Evolutionary conservation across 2,113 vertebrate genomes (phyloP).

Genomic region (Reinhardtius hippoglossoides): DNA sequence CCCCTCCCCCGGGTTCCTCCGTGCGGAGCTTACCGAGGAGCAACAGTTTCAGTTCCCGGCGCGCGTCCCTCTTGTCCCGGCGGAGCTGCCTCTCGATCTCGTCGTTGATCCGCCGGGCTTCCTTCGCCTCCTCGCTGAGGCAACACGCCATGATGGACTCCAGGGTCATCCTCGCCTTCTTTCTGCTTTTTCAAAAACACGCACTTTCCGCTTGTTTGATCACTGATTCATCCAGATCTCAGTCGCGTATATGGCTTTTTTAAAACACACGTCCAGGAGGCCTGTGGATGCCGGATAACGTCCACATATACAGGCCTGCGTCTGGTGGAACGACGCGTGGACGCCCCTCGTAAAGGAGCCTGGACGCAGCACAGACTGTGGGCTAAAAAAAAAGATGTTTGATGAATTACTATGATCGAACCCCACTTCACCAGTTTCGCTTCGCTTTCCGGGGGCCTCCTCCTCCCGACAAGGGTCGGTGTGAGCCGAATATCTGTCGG

Average conservation of each 20-base stretch:
- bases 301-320: conserved; percentile 59
- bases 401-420: neutral
- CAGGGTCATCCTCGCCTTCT: conserved; percentile 85
- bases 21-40: conserved; percentile 87
- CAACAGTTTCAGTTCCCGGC: conserved; percentile 93
- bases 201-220: conserved; percentile 23
- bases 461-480: conserved; percentile 37
- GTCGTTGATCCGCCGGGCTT: conserved; percentile 95
- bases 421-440: conserved; percentile 28
- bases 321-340: conserved; percentile 54
- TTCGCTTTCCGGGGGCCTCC: conserved; percentile 47
- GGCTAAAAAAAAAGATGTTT: conserved; percentile 10
- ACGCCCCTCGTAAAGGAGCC: conserved; percentile 55
- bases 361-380: conserved; percentile 42
- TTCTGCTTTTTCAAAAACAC: conserved; percentile 20
- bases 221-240: conserved; percentile 65
- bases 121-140: conserved; percentile 95
- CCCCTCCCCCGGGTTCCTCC: conserved; percentile 1
- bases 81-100: conserved; percentile 96
- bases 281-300: conserved; percentile 46
- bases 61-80: conserved; percentile 91
- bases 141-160: conserved; percentile 96
- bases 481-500: conserved; percentile 28
- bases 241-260: no score
- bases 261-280: neutral